Conservation (phyloP, 2,113 vertebrate genomes). For the Cichladusa arquata region DNA sequence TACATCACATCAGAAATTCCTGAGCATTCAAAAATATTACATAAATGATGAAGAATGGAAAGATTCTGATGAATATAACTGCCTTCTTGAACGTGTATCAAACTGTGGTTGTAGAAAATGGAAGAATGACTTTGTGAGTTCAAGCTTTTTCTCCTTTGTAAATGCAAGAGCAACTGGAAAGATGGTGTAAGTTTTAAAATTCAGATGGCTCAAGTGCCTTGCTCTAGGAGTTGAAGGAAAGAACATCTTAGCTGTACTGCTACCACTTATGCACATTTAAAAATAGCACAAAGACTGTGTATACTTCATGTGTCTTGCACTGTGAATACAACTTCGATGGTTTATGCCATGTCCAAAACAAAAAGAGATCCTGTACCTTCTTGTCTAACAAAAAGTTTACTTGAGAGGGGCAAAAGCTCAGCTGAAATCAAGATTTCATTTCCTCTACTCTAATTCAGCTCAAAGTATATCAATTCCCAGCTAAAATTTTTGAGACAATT, state of each 20-base stretch:
- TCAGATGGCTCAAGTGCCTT: neutral
- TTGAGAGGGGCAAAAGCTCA: neutral
- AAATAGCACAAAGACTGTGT: neutral
- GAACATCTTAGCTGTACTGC: neutral
- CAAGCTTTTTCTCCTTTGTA: neutral
- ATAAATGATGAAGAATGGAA: neutral
- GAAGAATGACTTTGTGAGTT: neutral
- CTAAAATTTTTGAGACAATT: neutral
- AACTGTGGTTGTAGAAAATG: neutral
- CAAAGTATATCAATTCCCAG: neutral
- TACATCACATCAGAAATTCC: neutral
- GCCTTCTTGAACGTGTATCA: neutral
- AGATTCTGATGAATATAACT: neutral
- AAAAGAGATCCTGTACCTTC: neutral
- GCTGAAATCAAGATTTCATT: neutral
- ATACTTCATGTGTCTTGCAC: neutral
- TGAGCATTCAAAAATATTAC: neutral
- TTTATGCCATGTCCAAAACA: neutral
- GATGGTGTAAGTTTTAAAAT: conserved; percentile 1
- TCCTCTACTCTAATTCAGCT: neutral
- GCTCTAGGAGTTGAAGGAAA: neutral
- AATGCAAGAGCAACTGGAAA: conserved; percentile 7
- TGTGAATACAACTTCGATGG: conserved; percentile 9
- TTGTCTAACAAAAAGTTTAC: conserved; percentile 19
- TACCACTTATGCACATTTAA: neutral